phyloP scores from a whole-genome alignment of 2,888 invertebrate species.

The Rhagophthalmus giganteus region DNA sequence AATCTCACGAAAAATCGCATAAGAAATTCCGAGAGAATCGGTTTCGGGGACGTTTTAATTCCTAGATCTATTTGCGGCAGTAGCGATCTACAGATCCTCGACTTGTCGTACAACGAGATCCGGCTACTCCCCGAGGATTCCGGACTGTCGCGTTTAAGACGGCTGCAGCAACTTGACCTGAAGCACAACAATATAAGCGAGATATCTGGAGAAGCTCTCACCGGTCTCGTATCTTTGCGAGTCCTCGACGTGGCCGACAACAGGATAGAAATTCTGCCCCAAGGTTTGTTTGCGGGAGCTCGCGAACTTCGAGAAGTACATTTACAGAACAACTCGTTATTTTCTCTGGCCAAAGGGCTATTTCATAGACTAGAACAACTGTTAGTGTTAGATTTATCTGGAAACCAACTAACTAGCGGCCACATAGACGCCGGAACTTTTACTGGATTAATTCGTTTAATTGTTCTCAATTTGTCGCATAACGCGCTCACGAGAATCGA shows the following conservation, averaged over 20 bases:
- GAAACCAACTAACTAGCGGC: conserved; percentile 82
- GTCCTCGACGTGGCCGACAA: conserved; percentile 87
- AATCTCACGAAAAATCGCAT: conserved; percentile 86
- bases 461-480: conserved; percentile 82
- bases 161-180: conserved; percentile 77
- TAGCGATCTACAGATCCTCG: conserved; percentile 73
- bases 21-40: conserved; percentile 74
- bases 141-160: conserved; percentile 73
- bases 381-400: conserved; percentile 79
- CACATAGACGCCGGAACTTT: conserved; percentile 85
- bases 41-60: conserved; percentile 58
- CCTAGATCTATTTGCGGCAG: conserved; percentile 63
- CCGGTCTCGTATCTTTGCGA: conserved; percentile 76
- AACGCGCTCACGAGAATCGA: conserved; percentile 85
- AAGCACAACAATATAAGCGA: conserved; percentile 83
- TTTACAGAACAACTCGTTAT: conserved; percentile 81
- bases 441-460: conserved; percentile 79
- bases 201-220: conserved; percentile 77
- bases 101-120: conserved; percentile 81
- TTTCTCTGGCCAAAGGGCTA: conserved; percentile 78
- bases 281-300: conserved; percentile 78
- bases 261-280: conserved; percentile 76
- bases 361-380: conserved; percentile 84
- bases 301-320: conserved; percentile 82
- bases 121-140: conserved; percentile 69